Percentiles rank a stretch among this genome's conserved stretches.
These are phyloP conservation scores for Anthophora plumipes DNA, from an alignment of 2,888 invertebrate genomes.

Conservation along the genomic window DNA sequence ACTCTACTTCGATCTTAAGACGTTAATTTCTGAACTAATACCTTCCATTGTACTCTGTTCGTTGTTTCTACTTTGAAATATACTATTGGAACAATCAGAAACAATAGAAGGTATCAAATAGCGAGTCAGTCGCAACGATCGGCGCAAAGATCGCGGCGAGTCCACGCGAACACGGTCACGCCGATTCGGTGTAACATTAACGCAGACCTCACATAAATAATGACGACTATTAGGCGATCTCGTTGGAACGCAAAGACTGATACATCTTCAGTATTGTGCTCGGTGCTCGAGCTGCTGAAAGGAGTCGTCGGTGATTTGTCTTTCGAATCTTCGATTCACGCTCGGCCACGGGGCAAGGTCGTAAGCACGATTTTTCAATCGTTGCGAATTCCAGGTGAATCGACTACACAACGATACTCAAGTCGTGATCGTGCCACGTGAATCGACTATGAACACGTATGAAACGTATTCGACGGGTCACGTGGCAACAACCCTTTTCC, in stretches of 20 bases:
- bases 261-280: conserved; percentile 67
- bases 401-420: conserved; percentile 17
- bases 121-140: conserved; percentile 46
- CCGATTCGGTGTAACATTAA: conserved; percentile 65
- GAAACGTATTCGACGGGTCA: conserved; percentile 40
- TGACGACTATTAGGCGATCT: conserved; percentile 73
- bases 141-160: conserved; percentile 56
- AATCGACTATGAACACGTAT: neutral
- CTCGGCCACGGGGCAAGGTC: conserved; percentile 59
- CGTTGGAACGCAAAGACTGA: conserved; percentile 73
- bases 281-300: conserved; percentile 63
- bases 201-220: conserved; percentile 65
- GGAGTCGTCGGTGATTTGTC: conserved; percentile 70
- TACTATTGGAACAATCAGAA: neutral
- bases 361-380: conserved; percentile 59
- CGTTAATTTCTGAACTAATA: no score
- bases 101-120: neutral
- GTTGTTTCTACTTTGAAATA: neutral
- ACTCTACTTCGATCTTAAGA: no score
- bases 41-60: neutral
- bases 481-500: conserved; percentile 50
- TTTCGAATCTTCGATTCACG: conserved; percentile 49
- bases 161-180: conserved; percentile 55
- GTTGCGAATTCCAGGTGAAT: conserved; percentile 36
- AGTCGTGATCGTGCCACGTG: neutral